Conservation (phyloP, 2,888 invertebrate genomes). For the Eristalinus sepulchralis region DNA sequence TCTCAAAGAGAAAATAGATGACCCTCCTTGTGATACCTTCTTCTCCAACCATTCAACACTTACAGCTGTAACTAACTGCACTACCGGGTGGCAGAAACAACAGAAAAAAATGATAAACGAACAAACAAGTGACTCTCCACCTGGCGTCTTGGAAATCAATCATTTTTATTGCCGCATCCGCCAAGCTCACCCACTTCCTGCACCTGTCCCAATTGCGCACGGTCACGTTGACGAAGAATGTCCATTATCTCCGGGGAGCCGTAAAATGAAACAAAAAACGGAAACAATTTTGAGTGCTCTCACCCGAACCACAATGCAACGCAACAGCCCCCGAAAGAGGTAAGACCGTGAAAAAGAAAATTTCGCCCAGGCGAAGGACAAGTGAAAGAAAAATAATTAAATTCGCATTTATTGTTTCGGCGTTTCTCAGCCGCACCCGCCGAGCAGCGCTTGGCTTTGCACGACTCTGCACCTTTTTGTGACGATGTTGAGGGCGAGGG, state of each 20-base stretch:
- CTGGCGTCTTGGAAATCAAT: not conserved
- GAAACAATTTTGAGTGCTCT: not conserved
- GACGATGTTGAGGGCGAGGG: not conserved
- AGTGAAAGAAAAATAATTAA: conserved; percentile 39
- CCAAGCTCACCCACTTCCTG: not conserved
- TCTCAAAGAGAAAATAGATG: too few species aligned
- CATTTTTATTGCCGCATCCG: not conserved
- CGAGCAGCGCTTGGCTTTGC: not conserved
- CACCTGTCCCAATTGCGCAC: not conserved
- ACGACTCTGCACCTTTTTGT: conserved; percentile 23
- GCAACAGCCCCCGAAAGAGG: not conserved
- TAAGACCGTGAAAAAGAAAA: not conserved
- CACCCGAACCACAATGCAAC: not conserved
- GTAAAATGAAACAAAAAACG: not conserved
- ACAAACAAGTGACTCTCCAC: too few species aligned
- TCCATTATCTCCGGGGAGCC: not conserved
- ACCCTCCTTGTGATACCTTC: too few species aligned
- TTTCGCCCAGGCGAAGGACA: not conserved
- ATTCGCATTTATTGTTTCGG: conserved; percentile 43
- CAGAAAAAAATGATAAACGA: too few species aligned
- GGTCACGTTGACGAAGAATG: not conserved
- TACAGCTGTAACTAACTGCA: too few species aligned
- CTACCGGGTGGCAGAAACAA: too few species aligned
- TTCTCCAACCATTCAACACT: too few species aligned
- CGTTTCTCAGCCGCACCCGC: not conserved